Conservation (phyloP, 1,140 invertebrate genomes). For the Atta colombica region DNA sequence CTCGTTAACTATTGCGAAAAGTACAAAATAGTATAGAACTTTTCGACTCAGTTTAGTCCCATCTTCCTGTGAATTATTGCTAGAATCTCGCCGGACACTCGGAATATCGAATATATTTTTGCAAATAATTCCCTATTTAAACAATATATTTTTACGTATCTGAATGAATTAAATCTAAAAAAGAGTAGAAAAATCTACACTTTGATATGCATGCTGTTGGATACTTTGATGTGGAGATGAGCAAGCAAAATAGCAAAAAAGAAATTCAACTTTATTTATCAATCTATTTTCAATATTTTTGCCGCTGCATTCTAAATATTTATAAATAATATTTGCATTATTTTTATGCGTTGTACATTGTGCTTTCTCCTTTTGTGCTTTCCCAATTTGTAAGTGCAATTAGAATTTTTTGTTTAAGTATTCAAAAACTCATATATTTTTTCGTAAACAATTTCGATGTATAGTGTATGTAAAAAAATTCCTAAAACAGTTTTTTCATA, state of each 20-base stretch:
- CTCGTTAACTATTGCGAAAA: too few relatives aligned
- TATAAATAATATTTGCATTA: conserved; percentile 36
- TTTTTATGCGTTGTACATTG: background rate
- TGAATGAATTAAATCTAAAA: background rate
- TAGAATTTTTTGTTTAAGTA: conserved; percentile 20
- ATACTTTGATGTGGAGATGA: conserved; percentile 27
- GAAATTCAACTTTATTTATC: conserved; percentile 4
- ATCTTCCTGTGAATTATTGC: too few relatives aligned
- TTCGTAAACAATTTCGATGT: conserved; percentile 2
- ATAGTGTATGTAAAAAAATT: background rate
- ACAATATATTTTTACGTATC: background rate
- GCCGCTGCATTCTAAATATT: background rate
- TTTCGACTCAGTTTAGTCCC: too few relatives aligned
- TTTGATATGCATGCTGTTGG: too few relatives aligned
- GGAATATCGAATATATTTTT: background rate
- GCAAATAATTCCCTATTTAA: background rate
- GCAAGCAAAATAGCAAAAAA: background rate
- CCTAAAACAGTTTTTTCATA: conserved; percentile 5
- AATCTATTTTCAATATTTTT: conserved; percentile 13
- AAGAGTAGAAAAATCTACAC: background rate
- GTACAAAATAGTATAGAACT: too few relatives aligned
- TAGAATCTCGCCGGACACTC: too few relatives aligned
- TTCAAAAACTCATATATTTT: conserved; percentile 29
- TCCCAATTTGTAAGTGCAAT: background rate
- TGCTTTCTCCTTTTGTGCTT: background rate